These are phyloP conservation scores for Thunnus thynnus DNA, from an alignment of 2,113 vertebrate genomes.

Conservation along the genomic window DNA sequence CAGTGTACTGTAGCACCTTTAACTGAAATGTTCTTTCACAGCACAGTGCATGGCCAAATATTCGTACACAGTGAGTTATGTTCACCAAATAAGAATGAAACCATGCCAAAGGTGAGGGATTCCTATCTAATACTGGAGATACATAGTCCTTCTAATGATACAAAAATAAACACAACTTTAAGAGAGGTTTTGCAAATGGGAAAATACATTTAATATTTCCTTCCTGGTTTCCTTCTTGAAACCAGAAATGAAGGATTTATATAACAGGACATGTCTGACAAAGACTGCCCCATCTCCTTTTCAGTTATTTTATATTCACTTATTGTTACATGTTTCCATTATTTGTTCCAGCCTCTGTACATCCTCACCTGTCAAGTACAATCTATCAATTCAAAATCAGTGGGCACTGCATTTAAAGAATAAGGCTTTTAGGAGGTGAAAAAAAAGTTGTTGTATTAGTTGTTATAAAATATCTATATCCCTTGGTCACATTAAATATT, in stretches of 20 bases:
- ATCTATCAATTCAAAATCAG: no score
- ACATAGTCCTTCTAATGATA: neutral
- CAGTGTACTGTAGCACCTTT: neutral
- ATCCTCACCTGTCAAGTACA: neutral
- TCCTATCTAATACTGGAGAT: no score
- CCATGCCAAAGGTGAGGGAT: no score
- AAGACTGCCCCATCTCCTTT: no score
- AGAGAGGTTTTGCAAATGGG: neutral
- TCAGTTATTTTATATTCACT: neutral
- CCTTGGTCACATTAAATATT: neutral
- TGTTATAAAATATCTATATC: conserved; percentile 18
- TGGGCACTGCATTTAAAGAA: conserved; percentile 12
- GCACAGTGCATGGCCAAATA: neutral
- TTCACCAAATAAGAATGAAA: no score
- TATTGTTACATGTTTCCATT: conserved; percentile 15
- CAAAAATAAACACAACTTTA: neutral
- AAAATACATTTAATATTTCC: conserved; percentile 8
- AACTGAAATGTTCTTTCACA: neutral
- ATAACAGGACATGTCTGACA: neutral
- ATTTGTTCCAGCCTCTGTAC: conserved; percentile 2
- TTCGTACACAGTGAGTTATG: no score
- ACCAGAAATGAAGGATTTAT: neutral
- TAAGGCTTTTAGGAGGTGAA: conserved; percentile 20
- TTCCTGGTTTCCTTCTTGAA: neutral
- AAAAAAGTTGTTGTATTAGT: neutral